Evolutionary conservation across 2,797 vertebrate species (phyloP).

Genomic region (Kryptolebias ocellatus): DNA sequence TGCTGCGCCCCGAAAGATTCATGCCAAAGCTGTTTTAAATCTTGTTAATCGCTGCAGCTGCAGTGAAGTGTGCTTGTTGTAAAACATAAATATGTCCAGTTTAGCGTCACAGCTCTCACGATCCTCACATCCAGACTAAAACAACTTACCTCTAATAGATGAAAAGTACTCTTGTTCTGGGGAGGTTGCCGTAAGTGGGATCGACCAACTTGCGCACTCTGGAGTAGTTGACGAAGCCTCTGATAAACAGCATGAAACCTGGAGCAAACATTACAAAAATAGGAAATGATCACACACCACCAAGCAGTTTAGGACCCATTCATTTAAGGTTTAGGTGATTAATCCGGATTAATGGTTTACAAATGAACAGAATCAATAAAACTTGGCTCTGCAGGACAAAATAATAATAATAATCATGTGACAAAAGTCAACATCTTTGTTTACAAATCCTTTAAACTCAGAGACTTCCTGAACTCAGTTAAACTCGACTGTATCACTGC

Average conservation of each 20-base stretch:
- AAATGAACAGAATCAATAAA: too few species aligned
- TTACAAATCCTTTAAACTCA: too few species aligned
- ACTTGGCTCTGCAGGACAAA: too few species aligned
- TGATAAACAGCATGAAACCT: constrained; percentile 98
- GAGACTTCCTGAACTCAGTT: too few species aligned
- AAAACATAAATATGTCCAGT: too few species aligned
- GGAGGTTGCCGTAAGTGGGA: constrained; percentile 89
- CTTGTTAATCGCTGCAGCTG: too few species aligned
- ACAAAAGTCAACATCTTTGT: too few species aligned
- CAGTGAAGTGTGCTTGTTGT: too few species aligned
- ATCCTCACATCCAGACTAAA: not conserved
- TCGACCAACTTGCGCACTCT: constrained; percentile 98
- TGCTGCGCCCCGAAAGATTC: not conserved
- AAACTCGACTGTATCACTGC: too few species aligned
- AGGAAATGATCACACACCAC: not conserved
- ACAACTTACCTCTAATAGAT: constrained; percentile 93
- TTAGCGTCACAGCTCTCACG: too few species aligned
- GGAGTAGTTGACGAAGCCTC: constrained; percentile 98
- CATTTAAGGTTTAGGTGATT: not conserved
- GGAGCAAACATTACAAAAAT: constrained; percentile 10
- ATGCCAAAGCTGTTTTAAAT: not conserved
- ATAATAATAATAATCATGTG: too few species aligned
- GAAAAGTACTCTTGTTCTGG: constrained; percentile 98
- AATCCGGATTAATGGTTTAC: not conserved
- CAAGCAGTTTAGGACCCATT: not conserved